Evolutionary conservation across 2,797 vertebrate species (phyloP).

Genomic region (Melanotaenia trifasciata): DNA sequence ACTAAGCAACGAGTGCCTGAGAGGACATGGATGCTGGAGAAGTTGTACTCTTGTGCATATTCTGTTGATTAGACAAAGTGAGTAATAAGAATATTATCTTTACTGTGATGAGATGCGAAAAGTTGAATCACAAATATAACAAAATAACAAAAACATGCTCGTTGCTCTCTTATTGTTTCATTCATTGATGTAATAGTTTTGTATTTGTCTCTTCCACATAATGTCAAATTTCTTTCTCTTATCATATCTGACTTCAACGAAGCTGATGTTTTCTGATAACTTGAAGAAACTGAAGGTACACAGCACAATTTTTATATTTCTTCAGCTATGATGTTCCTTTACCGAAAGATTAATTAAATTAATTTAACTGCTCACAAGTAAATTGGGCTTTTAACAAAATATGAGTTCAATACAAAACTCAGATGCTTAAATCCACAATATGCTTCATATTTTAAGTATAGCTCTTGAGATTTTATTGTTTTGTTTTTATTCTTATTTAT

Average conservation of each 20-base stretch:
- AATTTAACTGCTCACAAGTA: not conserved
- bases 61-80: conserved; percentile 71
- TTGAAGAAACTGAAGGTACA: not conserved
- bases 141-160: not conserved
- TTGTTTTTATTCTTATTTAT: not conserved
- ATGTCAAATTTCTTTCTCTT: not conserved
- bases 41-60: conserved; percentile 77
- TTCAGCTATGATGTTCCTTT: not conserved
- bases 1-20: conserved; percentile 84
- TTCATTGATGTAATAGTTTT: not conserved
- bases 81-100: conserved; percentile 62
- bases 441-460: conserved; percentile 1
- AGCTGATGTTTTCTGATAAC: not conserved
- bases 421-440: not conserved
- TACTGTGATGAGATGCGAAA: conserved; percentile 7
- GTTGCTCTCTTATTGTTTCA: not conserved
- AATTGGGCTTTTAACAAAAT: not conserved
- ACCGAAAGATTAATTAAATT: not conserved
- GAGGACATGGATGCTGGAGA: conserved; percentile 76
- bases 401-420: conserved; percentile 3
- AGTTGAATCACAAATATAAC: not conserved
- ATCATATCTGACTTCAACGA: conserved; percentile 13
- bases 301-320: conserved; percentile 2
- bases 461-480: not conserved
- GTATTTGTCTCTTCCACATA: not conserved